phyloP scores from a whole-genome alignment of 2,113 vertebrate species.

The Mobula hypostoma region DNA sequence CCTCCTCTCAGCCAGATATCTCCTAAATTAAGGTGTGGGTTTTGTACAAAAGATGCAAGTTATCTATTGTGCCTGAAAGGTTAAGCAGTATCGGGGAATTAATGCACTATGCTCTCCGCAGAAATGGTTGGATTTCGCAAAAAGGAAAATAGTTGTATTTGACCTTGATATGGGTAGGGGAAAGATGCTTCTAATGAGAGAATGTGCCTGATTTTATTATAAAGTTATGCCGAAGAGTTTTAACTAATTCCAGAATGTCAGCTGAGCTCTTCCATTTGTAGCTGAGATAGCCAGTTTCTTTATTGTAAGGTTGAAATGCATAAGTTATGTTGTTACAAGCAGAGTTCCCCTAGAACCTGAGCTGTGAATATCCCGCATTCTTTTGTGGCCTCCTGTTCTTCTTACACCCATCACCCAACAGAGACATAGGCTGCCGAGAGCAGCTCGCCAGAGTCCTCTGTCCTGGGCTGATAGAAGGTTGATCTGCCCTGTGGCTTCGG shows the following conservation, averaged over 20 bases:
- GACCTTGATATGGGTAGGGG: background rate
- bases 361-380: background rate
- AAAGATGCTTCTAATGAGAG: background rate
- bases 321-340: background rate
- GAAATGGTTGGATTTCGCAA: background rate
- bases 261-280: background rate
- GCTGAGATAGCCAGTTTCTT: background rate
- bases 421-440: too few relatives aligned
- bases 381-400: background rate
- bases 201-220: constrained; percentile 9
- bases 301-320: background rate
- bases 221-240: background rate
- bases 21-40: background rate
- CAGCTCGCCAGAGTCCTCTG: too few relatives aligned
- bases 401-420: too few relatives aligned
- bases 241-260: background rate
- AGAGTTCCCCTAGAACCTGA: background rate
- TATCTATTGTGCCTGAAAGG: constrained; percentile 14
- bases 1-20: background rate
- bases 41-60: background rate
- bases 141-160: background rate
- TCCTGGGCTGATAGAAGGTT: too few relatives aligned
- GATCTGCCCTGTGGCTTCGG: too few relatives aligned
- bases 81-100: background rate
- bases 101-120: background rate